These are phyloP conservation scores for Asteroscopus sphinx DNA, from an alignment of 2,888 invertebrate genomes.

Conservation along the genomic window DNA sequence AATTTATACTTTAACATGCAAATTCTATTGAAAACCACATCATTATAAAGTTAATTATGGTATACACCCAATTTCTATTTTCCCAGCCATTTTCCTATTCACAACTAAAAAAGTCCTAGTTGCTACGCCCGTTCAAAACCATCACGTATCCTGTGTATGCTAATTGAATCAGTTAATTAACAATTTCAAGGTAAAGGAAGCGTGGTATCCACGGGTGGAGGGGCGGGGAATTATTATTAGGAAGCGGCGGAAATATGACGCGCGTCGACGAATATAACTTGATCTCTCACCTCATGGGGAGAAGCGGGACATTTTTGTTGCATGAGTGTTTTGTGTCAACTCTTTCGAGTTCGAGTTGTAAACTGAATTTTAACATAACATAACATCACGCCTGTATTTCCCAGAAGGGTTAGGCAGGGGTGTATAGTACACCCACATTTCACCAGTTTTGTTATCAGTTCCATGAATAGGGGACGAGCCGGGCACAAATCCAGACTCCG, in stretches of 20 bases:
- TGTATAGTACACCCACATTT: too few relatives aligned
- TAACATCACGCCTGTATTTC: too few relatives aligned
- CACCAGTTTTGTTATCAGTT: too few relatives aligned
- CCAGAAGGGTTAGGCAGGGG: too few relatives aligned
- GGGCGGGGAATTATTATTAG: slow-evolving; percentile 66
- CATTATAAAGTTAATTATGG: too few relatives aligned
- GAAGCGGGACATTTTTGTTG: slow-evolving; percentile 22
- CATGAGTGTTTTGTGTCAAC: not conserved
- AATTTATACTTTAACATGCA: too few relatives aligned
- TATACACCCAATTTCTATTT: not conserved
- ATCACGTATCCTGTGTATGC: slow-evolving; percentile 53
- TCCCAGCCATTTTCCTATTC: not conserved
- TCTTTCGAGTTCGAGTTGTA: not conserved
- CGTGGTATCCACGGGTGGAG: slow-evolving; percentile 65
- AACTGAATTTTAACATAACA: too few relatives aligned
- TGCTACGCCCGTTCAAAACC: slow-evolving; percentile 33
- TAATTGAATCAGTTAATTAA: slow-evolving; percentile 76
- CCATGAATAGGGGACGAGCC: too few relatives aligned
- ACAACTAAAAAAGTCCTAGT: slow-evolving; percentile 4
- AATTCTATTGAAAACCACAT: too few relatives aligned
- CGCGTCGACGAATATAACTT: slow-evolving; percentile 57
- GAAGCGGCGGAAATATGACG: slow-evolving; percentile 68
- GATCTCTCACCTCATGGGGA: slow-evolving; percentile 52
- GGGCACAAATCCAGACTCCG: too few relatives aligned
- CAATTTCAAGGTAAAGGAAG: slow-evolving; percentile 80